Evolutionary conservation across 2,888 invertebrate genomes (phyloP), one percentile per base, ranked within the genome.

Genomic region (Drosophila nr. fundita): DNA sequence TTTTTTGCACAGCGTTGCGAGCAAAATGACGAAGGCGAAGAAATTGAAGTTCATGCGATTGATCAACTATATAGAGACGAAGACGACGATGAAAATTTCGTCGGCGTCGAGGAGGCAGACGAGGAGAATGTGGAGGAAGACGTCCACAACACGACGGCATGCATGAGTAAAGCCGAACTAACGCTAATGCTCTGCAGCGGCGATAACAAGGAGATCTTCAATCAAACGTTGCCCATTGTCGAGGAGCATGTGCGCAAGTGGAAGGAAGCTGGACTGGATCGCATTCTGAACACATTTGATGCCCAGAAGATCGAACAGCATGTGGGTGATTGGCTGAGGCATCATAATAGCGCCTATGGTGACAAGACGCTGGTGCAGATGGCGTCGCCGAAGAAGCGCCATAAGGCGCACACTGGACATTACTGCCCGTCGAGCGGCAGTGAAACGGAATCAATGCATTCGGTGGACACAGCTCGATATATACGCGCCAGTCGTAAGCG

Each of bases 391-490:
- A 29, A 48, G 11, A 32, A 30, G 4, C 36, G 2, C 2, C 36
- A 24, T 4, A 68, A 52, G 24, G 34, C 15, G 11, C 30, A 21
- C 18, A 45, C 21, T n/a, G 27, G 2, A 8, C 13, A 38, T 29
- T 38, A 18, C 5, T 42, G n/a, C 29, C n/a, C 21, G 2, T 27
- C 29, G 0, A 21, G 32, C 7, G 18, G 61, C n/a, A 42, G 83
- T 60, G 91, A 90, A 24, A 66, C 71, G 2, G 90, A 90, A 30
- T 92, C 93, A 0, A 53, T 92, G 62, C 91, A 92, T 34, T 92
- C 92, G 0, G 74, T 90, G 8, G 92, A 93, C 45, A 92, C 92
- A 0, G 92, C 91, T 0, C 89, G 89, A 7, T 93, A 92, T 49
- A 91, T 93, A 38, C 85, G 86, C 5, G 87, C 90, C 29, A 91